These are phyloP conservation scores for Hololepta plana DNA, from an alignment of 2,888 invertebrate genomes.

Conservation along the genomic window DNA sequence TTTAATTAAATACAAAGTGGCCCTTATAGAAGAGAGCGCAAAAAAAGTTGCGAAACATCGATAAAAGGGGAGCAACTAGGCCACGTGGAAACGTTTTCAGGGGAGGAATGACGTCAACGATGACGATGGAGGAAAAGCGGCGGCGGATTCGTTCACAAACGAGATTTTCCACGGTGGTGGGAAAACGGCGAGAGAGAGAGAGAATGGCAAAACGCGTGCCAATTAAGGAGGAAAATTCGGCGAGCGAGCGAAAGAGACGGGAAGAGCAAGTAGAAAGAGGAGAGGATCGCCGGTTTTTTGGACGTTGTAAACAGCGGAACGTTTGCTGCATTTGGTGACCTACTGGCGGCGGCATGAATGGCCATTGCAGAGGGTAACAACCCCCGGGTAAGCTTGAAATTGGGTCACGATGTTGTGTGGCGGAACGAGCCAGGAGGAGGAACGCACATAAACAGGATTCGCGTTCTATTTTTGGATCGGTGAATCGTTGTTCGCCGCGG, in stretches of 20 bases:
- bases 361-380: slow-evolving; percentile 24
- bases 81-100: slow-evolving; percentile 21
- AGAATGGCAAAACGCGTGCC: no score
- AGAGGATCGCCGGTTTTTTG: no score
- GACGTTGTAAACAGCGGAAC: slow-evolving; percentile 13
- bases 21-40: no score
- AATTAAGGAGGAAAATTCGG: no score
- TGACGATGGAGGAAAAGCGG: slow-evolving; percentile 16
- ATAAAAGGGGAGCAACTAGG: slow-evolving; percentile 16
- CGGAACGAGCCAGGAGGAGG: no score
- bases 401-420: slow-evolving; percentile 20
- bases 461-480: slow-evolving; percentile 7
- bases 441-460: slow-evolving; percentile 6
- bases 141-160: slow-evolving; percentile 6
- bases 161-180: slow-evolving; percentile 6
- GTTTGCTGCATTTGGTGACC: slow-evolving; percentile 22
- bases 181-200: slow-evolving; percentile 7
- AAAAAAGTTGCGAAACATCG: slow-evolving; percentile 19
- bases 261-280: no score
- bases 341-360: slow-evolving; percentile 21
- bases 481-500: slow-evolving; percentile 4
- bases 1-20: no score
- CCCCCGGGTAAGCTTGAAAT: slow-evolving; percentile 22
- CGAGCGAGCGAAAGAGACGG: no score
- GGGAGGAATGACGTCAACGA: slow-evolving; percentile 18